Base-by-base conservation (phyloP, 2,888 invertebrate genomes). In the Lydus trimaculatus region DNA sequence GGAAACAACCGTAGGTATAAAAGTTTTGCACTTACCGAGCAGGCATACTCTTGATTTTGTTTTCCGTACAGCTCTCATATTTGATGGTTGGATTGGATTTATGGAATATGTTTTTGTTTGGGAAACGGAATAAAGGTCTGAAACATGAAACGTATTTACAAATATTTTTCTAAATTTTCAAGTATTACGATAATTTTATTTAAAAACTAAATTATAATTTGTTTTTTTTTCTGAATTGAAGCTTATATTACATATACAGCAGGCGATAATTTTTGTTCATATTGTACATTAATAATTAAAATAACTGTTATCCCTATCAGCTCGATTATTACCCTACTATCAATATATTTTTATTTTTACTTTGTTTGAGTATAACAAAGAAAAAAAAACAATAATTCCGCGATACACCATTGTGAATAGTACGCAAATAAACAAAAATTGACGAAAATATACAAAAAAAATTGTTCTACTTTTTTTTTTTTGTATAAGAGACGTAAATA, bases 161-260 rank as follows among this genome's bases (percentile, higher is more conserved):
- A 36, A n/a, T n/a, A n/a, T n/a, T n/a, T n/a, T 23, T 36, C 9
- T 31, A 9, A 9, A 61, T 17, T 59, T 63, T 60, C 56, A 75
- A 75, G 48, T 52, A 52, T 77, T 79, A 80, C 76, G 78, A 73
- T 76, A 74, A 71, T 78, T 80, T 80, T 79, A 79, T 79, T 80
- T 78, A 79, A 80, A 81, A 80, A 80, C 75, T 79, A 81, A 79
- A 80, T 33, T 15, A 61, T n/a, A n/a, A n/a, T n/a, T n/a, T n/a
- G n/a, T n/a, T n/a, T n/a, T 75, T 78, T 79, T 79, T 80, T 78
- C 78, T 77, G 74, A 79, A 78, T 76, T n/a, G 74, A 80, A 80
- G 80, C 79, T 77, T 80, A 80, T 80, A 75, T 79, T 81, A 81
- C 80, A 80, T 73, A 72, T 71, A 72, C 52, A 73, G 73, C 52